Conservation (phyloP, 1,140 invertebrate genomes). For the Neoseiulus cucumeris region DNA sequence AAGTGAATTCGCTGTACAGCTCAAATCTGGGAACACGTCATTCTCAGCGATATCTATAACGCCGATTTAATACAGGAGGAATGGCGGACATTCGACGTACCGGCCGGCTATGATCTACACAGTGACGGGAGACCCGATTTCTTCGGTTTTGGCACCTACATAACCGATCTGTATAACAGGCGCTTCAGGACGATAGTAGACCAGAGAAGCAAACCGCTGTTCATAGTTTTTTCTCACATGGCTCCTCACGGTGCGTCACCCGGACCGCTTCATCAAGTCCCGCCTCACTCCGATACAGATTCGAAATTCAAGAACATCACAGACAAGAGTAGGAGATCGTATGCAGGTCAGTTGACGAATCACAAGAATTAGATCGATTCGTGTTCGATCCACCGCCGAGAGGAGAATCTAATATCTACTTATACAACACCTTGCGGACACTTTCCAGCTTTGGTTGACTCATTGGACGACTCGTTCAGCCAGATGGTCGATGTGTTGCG, state of each 20-base stretch:
- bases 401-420: too few species aligned
- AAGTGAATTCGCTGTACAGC: background rate
- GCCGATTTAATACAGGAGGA: background rate
- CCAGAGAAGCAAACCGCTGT: constrained; percentile 50
- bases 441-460: constrained; percentile 47
- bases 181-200: constrained; percentile 48
- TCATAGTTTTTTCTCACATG: constrained; percentile 60
- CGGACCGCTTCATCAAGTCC: constrained; percentile 32
- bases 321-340: constrained; percentile 15
- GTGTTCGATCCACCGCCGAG: too few species aligned
- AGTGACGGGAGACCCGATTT: constrained; percentile 41
- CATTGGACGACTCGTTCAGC: constrained; percentile 66
- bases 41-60: too few species aligned
- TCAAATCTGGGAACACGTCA: too few species aligned
- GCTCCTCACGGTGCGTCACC: constrained; percentile 64
- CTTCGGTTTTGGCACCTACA: constrained; percentile 46
- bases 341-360: constrained; percentile 13
- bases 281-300: constrained; percentile 11
- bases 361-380: background rate
- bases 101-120: background rate
- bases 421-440: too few species aligned
- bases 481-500: constrained; percentile 47
- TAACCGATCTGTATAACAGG: constrained; percentile 56
- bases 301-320: constrained; percentile 11
- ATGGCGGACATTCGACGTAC: background rate